Evolutionary conservation across 2,113 vertebrate species (phyloP), one percentile per base, ranked within the genome.

Genomic region (Mus pahari): DNA sequence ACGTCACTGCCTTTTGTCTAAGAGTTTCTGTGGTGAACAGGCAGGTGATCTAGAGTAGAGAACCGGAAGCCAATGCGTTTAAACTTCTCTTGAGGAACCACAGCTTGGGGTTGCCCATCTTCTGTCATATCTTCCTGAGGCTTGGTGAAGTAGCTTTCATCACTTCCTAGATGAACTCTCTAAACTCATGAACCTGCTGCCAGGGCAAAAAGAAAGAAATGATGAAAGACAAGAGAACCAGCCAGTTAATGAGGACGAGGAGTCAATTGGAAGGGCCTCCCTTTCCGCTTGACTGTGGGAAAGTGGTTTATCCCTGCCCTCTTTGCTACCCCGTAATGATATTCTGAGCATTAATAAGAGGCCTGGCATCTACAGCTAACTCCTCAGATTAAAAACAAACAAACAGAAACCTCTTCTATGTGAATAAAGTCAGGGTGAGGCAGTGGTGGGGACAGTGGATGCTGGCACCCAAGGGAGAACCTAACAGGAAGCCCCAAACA

Each of bases 301-400:
- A 89, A 95, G 2, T 68, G 78, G 17, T 55, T 92, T 77, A 28
- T 68, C 39, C 42, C 55, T 48, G 45, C 75, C 92, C 42, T 62
- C 78, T 84, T 88, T 53, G 8, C 50, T 89, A 62, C 45, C 90
- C 88, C 71, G 73, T 82, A 48, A 88, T 83, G 70, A 94, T 39
- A 50, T 1, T 71, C 12, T 90, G 50, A 92, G 74, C 90, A 94
- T 64, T 83, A 94, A 82, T 33, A 28, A 90, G 36, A 62, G 55
- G 8, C 62, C 94, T 94, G 10, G 33, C 71, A 75, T 66, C 64
- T 42, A 79, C 20, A 89, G 81, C 36, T 88, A 84, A 71, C 22
- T 87, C 55, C 66, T 95, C 45, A 92, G 62, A 58, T 89, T 75
- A 19, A 75, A 87, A 73, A 73, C n/a, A 71, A 71, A 36, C 7